These are phyloP conservation scores for Ictalurus furcatus DNA, from an alignment of 2,113 vertebrate species.

Conservation along the genomic window DNA sequence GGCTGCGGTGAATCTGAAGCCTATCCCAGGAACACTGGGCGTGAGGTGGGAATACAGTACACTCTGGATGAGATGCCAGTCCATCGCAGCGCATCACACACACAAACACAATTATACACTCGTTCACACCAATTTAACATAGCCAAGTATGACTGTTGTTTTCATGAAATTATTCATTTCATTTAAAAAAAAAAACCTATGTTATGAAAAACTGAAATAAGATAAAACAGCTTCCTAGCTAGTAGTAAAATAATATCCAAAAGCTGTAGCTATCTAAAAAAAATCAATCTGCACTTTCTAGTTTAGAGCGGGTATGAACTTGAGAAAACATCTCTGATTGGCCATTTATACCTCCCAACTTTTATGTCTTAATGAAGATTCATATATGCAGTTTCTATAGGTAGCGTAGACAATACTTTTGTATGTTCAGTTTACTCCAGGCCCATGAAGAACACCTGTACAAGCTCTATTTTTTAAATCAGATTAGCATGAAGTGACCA, in stretches of 20 bases:
- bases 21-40: not conserved
- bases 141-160: not conserved
- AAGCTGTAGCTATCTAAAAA: not conserved
- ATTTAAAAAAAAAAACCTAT: not conserved
- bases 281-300: not conserved
- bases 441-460: not conserved
- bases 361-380: not conserved
- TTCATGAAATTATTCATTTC: not conserved
- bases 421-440: not conserved
- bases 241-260: not conserved
- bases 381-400: not conserved
- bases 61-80: not conserved
- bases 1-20: not conserved
- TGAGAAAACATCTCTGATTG: not conserved
- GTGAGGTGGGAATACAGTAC: not conserved
- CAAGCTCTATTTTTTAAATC: not conserved
- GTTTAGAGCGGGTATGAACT: not conserved
- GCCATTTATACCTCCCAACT: not conserved
- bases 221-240: not conserved
- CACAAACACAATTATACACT: not conserved
- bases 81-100: not conserved
- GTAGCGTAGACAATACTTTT: not conserved
- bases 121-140: not conserved
- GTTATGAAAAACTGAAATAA: not conserved
- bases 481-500: constrained; percentile 39